Base-by-base conservation (phyloP, 1,140 invertebrate genomes). In the Diachasma alloeum region DNA sequence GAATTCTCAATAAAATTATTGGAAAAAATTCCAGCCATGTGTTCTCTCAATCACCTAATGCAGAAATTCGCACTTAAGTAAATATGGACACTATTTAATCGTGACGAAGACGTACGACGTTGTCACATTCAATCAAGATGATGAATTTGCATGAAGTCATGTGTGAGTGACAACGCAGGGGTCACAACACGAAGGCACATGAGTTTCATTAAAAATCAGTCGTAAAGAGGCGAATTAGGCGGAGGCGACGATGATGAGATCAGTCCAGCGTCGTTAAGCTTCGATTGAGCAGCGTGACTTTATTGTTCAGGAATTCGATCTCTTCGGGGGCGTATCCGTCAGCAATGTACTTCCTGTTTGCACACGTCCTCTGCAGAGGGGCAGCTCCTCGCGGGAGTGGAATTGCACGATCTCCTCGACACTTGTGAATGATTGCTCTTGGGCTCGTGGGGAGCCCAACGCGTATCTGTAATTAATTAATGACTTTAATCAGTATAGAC, bases 371-470 rank as follows among this genome's bases (percentile, higher is more conserved):
- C 48, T 56, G 48, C n/a, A 56, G 8, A 19, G n/a, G n/a, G 48
- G 39, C 3, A 56, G n/a, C n/a, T 56, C 86, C 59, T 89, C 85
- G 42, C 76, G 80, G 31, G 80, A 83, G 56, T 89, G 83, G 79
- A 83, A 88, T 44, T 70, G 74, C 4, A 90, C 82, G 0, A 90
- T 88, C n/a, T 89, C 88, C n/a, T 90, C 88, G 3, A 90, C 76
- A 8, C 39, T 86, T 0, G 46, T 63, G 71, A 90, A 90, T 3
- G 84, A 82, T 42, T 84, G 78, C 59, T 90, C 88, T 1, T 87
- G 84, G 9, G 77, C 63, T 74, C 88, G 89, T 0, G 78, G 63
- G 0, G 84, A 83, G 10, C 88, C 88, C 36, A 90, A 79, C 0
- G 88, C 87, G 63, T 84, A 90, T 75, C 88, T 90, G 46, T 31